Percentiles rank a stretch among this genome's conserved stretches.
phyloP scores from a whole-genome alignment of 2,113 vertebrate species.

The Gulo gulo region DNA sequence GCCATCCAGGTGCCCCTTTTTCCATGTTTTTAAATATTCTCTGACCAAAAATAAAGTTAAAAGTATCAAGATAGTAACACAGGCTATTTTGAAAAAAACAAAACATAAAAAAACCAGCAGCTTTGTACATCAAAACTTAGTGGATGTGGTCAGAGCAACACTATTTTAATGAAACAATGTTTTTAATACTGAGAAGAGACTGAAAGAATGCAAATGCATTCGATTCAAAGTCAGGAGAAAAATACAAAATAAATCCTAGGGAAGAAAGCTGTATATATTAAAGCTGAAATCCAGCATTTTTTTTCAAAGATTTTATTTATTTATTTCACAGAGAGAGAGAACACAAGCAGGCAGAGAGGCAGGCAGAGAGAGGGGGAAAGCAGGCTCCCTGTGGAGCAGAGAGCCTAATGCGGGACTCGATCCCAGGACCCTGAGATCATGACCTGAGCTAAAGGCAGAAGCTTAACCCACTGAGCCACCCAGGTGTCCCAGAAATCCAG shows the following conservation, averaged over 20 bases:
- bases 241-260: not conserved
- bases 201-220: not conserved
- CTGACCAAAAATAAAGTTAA: not conserved
- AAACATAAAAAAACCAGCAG: not conserved
- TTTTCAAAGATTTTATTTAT: too few relatives aligned
- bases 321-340: too few relatives aligned
- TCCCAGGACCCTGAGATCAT: too few relatives aligned
- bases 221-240: not conserved
- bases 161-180: not conserved
- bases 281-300: not conserved
- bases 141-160: not conserved
- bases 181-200: not conserved
- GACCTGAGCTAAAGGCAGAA: too few relatives aligned
- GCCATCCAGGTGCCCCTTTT: not conserved
- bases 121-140: not conserved
- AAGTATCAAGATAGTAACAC: not conserved
- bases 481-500: too few relatives aligned
- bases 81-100: not conserved
- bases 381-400: too few relatives aligned
- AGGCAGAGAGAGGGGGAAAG: too few relatives aligned
- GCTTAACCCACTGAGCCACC: too few relatives aligned
- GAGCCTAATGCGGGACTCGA: rapidly evolving
- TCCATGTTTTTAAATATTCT: not conserved
- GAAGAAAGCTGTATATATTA: not conserved
- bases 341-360: too few relatives aligned